These are phyloP conservation scores for Brachypalpus laphriformis DNA, from an alignment of 2,888 invertebrate genomes.

Conservation along the genomic window DNA sequence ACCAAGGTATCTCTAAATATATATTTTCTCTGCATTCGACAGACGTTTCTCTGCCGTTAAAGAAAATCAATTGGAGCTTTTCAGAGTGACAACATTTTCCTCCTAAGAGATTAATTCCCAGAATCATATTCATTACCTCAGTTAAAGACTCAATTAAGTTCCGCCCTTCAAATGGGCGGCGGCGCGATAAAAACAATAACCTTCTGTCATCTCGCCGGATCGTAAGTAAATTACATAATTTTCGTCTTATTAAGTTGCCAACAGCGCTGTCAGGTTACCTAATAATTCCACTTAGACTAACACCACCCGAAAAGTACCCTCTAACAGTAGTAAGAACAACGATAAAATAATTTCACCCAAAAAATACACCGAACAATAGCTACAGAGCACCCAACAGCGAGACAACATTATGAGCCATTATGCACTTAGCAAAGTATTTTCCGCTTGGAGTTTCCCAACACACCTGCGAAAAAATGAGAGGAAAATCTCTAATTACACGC, in stretches of 20 bases:
- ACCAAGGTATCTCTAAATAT: no score
- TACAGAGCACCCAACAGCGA: background rate
- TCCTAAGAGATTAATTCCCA: no score
- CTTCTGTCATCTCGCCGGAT: background rate
- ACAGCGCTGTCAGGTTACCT: conserved; percentile 5
- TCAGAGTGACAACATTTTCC: no score
- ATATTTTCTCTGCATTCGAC: no score
- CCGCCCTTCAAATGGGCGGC: no score
- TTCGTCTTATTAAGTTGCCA: conserved; percentile 21
- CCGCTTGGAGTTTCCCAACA: conserved; percentile 59
- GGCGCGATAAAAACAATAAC: background rate
- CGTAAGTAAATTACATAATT: conserved; percentile 10
- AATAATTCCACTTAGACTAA: conserved; percentile 42
- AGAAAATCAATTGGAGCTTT: no score
- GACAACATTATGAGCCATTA: conserved; percentile 68
- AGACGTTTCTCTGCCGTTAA: no score
- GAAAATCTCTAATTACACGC: conserved; percentile 71
- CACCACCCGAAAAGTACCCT: conserved; percentile 22
- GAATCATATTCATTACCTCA: no score
- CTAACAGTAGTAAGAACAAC: conserved; percentile 10
- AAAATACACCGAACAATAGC: conserved; percentile 18
- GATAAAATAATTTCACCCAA: conserved; percentile 34
- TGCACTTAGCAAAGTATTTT: conserved; percentile 71
- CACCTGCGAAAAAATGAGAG: conserved; percentile 36
- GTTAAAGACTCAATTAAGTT: no score